phyloP scores from a whole-genome alignment of 2,797 vertebrate species.

The Coracias cyanogaster region DNA sequence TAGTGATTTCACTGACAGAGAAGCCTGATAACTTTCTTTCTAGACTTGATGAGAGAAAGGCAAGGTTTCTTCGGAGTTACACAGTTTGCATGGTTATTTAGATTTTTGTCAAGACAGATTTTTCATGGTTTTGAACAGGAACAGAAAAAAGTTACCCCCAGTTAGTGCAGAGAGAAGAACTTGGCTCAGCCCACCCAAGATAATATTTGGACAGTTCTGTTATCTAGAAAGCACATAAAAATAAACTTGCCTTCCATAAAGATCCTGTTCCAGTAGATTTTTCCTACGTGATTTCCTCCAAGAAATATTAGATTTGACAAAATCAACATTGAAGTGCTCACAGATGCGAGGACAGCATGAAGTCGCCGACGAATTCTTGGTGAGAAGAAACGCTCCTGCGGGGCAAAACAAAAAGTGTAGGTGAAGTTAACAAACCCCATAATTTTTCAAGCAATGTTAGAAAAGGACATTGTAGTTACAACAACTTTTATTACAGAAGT shows the following conservation, averaged over 20 bases:
- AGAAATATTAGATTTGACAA: slow-evolving; percentile 97
- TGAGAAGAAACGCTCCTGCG: slow-evolving; percentile 85
- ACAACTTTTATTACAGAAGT: not conserved
- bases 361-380: slow-evolving; percentile 83
- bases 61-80: not conserved
- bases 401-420: not conserved
- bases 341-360: slow-evolving; percentile 87
- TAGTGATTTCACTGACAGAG: not conserved
- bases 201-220: not conserved
- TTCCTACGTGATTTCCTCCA: slow-evolving; percentile 90
- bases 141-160: not conserved
- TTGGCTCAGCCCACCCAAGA: not conserved
- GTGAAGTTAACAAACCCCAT: not conserved
- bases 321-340: slow-evolving; percentile 93
- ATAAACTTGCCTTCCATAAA: slow-evolving; percentile 88
- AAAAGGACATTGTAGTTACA: not conserved
- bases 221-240: slow-evolving; percentile 18
- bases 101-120: not conserved
- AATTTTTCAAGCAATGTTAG: not conserved
- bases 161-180: not conserved
- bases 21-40: not conserved
- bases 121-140: not conserved
- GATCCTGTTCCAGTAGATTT: slow-evolving; percentile 92
- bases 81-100: not conserved
- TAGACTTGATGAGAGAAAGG: not conserved